Evolutionary conservation across 2,888 invertebrate genomes (phyloP), one percentile per base, ranked within the genome.

Genomic region (Odontocerum albicorne): DNA sequence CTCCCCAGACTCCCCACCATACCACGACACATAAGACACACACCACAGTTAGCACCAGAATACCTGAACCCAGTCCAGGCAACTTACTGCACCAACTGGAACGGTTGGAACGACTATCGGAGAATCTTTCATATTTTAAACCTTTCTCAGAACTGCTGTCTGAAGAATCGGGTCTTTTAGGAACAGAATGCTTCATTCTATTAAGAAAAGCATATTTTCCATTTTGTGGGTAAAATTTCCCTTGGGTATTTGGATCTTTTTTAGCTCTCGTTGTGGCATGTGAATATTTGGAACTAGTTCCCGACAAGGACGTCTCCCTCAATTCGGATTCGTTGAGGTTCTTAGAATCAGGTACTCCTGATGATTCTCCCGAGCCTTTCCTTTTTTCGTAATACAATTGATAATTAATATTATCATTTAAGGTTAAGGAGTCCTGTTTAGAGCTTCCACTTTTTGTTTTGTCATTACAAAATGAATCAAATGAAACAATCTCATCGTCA

Each of bases 391-490:
- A 78, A 67, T 72, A 73, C 64, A 78, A 69, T 32, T 77, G 72
- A 64, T 79, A 78, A 63, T 78, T 78, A 27, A 79, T 76, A 59
- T 78, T 78, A 61, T 78, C 77, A 59, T 76, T 80, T 52, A 81
- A 65, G 4, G 81, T 74, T 61, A 77, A 72, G 56, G 81, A 74
- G 68, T 82, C 82, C 77, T 79, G 65, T 79, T 78, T 13, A 72
- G 57, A 15, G 65, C 66, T 53, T 58, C 63, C 70, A 17, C 68
- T 65, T 38, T 72, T 73, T 15, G 67, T 63, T 40, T 74, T 75
- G 61, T 82, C 82, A 62, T 81, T 81, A 62, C 79, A 80, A 65
- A 82, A 82, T 49, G 82, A 80, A 66, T 83, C 81, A 64, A 82
- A 82, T 1, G 82, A 81, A 19, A 82, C 81, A 52, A 77, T 75